phyloP scores from a whole-genome alignment of 2,797 vertebrate genomes.

The Oreortyx pictus region DNA sequence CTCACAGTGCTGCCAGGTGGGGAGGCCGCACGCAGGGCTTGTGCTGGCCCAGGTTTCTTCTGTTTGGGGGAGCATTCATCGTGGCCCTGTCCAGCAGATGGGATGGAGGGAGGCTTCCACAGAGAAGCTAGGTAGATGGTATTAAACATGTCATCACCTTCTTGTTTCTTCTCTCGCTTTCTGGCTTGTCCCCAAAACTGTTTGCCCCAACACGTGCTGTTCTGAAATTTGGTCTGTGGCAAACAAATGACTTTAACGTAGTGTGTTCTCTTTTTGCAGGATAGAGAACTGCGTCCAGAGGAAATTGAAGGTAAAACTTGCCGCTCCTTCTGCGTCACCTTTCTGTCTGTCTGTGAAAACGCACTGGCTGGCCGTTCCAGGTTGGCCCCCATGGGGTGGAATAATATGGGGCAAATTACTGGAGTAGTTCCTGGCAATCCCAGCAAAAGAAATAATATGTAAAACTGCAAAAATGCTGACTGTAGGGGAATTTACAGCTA shows the following conservation, averaged over 20 bases:
- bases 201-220: not conserved
- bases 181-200: conserved; percentile 24
- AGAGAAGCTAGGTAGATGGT: conserved; percentile 21
- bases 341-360: not conserved
- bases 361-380: not conserved
- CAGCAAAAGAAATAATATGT: not conserved
- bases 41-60: not conserved
- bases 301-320: conserved; percentile 93
- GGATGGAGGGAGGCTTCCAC: conserved; percentile 15
- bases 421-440: not conserved
- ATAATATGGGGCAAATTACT: not conserved
- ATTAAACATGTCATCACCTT: conserved; percentile 76
- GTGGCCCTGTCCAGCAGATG: not conserved
- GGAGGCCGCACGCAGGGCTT: not conserved
- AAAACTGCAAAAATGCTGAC: not conserved
- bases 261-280: conserved; percentile 82
- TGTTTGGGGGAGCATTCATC: not conserved
- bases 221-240: not conserved
- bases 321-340: not conserved
- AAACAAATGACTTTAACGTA: conserved; percentile 30
- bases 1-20: not conserved
- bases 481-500: not conserved
- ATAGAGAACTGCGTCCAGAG: conserved; percentile 93
- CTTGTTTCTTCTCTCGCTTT: conserved; percentile 68
- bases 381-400: not conserved